A percentile compares a stretch with the other conserved stretches of the same genome.
phyloP scores from a whole-genome alignment of 2,888 invertebrate species.

The Schizaphis graminum region DNA sequence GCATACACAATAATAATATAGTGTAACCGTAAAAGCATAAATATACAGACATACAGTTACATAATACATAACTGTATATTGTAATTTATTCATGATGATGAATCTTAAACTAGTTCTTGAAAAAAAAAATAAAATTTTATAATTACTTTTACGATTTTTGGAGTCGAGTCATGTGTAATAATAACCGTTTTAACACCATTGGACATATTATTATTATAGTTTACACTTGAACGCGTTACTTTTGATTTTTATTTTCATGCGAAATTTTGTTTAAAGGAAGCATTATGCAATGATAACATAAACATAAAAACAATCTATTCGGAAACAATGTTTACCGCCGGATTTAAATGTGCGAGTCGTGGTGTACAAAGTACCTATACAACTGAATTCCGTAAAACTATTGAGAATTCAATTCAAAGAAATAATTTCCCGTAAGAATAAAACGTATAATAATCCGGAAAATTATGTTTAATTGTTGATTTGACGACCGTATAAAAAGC shows the following conservation, averaged over 20 bases:
- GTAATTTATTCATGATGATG: neutral
- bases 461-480: neutral
- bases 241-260: neutral
- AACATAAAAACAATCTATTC: neutral
- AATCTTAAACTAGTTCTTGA: neutral
- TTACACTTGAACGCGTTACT: neutral
- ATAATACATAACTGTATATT: neutral
- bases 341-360: neutral
- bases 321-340: neutral
- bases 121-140: neutral
- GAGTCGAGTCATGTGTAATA: neutral
- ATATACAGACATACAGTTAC: neutral
- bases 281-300: neutral
- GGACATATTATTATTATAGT: neutral
- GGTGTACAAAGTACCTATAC: neutral
- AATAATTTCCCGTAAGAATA: neutral
- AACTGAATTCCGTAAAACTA: neutral
- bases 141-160: neutral
- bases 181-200: neutral
- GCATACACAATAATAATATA: neutral
- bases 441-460: neutral
- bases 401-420: neutral
- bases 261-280: neutral
- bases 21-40: neutral
- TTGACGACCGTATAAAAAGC: neutral